These are phyloP conservation scores for Lampropteryx suffumata DNA, from an alignment of 2,888 invertebrate species.

Conservation along the genomic window DNA sequence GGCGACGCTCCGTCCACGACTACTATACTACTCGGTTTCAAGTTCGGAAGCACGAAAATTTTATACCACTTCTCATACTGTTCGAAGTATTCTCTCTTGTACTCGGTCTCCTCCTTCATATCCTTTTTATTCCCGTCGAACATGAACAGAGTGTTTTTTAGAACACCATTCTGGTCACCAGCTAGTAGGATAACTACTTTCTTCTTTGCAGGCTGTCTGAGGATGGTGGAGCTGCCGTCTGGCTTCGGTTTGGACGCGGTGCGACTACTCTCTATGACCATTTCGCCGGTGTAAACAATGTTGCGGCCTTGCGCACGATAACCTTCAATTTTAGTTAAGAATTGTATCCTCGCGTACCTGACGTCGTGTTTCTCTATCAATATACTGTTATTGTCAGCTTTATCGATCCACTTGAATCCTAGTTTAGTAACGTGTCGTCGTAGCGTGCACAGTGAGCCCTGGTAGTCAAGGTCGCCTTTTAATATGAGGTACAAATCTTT, in stretches of 20 bases:
- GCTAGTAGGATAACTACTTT: constrained; percentile 40
- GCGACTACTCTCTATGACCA: constrained; percentile 40
- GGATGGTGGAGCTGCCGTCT: constrained; percentile 40
- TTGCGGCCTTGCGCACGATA: constrained; percentile 40
- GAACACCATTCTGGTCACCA: constrained; percentile 38
- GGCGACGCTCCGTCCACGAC: constrained; percentile 41
- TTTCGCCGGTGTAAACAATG: constrained; percentile 43
- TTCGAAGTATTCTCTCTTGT: constrained; percentile 40
- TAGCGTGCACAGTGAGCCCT: constrained; percentile 43
- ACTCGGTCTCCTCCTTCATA: constrained; percentile 40
- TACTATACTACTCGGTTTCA: constrained; percentile 42
- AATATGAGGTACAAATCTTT: constrained; percentile 43
- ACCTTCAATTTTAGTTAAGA: constrained; percentile 41
- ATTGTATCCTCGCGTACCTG: constrained; percentile 42
- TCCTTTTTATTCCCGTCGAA: constrained; percentile 43
- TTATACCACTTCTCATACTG: constrained; percentile 45
- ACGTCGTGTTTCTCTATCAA: constrained; percentile 44
- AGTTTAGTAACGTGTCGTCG: constrained; percentile 41
- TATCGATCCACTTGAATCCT: constrained; percentile 46
- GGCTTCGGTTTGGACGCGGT: constrained; percentile 42
- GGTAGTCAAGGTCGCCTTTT: constrained; percentile 44
- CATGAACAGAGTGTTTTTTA: constrained; percentile 39
- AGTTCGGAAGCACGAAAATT: constrained; percentile 38
- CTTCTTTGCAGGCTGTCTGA: constrained; percentile 44
- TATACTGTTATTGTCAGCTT: constrained; percentile 43